Evolutionary conservation across 1,140 invertebrate species (phyloP).

Genomic region (Tetramorium parvispinum): DNA sequence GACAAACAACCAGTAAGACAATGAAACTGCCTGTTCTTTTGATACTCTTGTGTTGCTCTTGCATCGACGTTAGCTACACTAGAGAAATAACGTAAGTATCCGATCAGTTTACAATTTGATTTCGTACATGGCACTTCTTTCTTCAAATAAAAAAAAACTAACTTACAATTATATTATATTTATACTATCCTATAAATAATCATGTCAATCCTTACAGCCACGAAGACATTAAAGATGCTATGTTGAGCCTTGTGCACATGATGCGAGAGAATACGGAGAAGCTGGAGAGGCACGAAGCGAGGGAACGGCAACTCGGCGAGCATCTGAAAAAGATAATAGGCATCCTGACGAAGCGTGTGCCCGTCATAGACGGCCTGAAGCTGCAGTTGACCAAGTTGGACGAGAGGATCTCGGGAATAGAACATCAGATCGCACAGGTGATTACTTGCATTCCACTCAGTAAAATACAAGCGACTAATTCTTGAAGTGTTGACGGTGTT

Average conservation of each 20-base stretch:
- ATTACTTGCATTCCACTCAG: conserved; percentile 17
- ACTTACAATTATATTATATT: background rate
- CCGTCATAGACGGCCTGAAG: conserved; percentile 89
- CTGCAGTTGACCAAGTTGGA: conserved; percentile 88
- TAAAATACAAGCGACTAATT: background rate
- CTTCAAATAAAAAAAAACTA: background rate
- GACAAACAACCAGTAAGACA: conserved; percentile 34
- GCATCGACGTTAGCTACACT: conserved; percentile 43
- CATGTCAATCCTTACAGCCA: conserved; percentile 87
- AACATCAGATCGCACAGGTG: conserved; percentile 85
- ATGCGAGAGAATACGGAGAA: conserved; percentile 93
- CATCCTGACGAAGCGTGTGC: conserved; percentile 90
- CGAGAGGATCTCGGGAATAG: conserved; percentile 89
- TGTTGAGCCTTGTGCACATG: conserved; percentile 93
- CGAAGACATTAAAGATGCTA: conserved; percentile 93
- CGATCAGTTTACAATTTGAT: background rate
- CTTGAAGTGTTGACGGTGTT: background rate
- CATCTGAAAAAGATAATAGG: conserved; percentile 91
- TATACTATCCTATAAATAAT: conserved; percentile 1
- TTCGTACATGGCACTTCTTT: conserved; percentile 6
- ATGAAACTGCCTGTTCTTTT: conserved; percentile 69
- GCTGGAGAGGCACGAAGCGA: conserved; percentile 93
- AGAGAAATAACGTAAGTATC: conserved; percentile 79
- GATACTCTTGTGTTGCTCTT: conserved; percentile 63
- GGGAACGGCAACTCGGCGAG: conserved; percentile 92